Percentiles rank a stretch among this genome's conserved stretches.
Conservation (phyloP, 2,888 invertebrate species). For the Orthosia gracilis region DNA sequence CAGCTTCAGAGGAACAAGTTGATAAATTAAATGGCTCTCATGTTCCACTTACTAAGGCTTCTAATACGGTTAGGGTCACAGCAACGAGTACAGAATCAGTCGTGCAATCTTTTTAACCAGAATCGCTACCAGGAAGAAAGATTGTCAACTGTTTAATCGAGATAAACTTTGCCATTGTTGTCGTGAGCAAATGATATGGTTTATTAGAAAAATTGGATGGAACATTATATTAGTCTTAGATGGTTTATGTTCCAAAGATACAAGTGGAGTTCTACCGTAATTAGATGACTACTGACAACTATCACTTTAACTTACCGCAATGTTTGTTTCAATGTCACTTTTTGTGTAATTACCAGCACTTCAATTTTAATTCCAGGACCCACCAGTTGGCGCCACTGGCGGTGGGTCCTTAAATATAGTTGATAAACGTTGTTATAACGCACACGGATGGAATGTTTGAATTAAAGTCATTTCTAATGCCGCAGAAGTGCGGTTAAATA, state of each 20-base stretch:
- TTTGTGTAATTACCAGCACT: no score
- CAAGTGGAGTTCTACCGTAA: not conserved
- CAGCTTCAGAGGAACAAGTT: conserved; percentile 50
- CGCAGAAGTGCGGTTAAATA: no score
- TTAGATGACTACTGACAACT: no score
- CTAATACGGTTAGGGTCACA: conserved; percentile 72
- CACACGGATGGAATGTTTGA: no score
- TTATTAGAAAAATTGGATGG: conserved; percentile 45
- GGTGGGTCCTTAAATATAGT: no score
- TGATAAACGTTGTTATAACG: no score
- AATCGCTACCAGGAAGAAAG: conserved; percentile 74
- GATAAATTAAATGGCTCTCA: conserved; percentile 70
- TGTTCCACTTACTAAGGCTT: conserved; percentile 68
- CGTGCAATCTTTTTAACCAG: conserved; percentile 79
- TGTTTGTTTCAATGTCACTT: no score
- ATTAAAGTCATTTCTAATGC: no score
- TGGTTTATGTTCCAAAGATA: not conserved
- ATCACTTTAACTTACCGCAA: no score
- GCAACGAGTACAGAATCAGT: conserved; percentile 74
- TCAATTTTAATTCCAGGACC: no score
- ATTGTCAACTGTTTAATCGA: conserved; percentile 75
- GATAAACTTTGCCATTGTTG: conserved; percentile 81
- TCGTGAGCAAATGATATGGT: conserved; percentile 62
- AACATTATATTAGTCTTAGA: conserved; percentile 23
- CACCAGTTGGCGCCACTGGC: no score